These are phyloP conservation scores for Caenorhabditis afra DNA, from an alignment of 2,888 invertebrate species.

Conservation along the genomic window DNA sequence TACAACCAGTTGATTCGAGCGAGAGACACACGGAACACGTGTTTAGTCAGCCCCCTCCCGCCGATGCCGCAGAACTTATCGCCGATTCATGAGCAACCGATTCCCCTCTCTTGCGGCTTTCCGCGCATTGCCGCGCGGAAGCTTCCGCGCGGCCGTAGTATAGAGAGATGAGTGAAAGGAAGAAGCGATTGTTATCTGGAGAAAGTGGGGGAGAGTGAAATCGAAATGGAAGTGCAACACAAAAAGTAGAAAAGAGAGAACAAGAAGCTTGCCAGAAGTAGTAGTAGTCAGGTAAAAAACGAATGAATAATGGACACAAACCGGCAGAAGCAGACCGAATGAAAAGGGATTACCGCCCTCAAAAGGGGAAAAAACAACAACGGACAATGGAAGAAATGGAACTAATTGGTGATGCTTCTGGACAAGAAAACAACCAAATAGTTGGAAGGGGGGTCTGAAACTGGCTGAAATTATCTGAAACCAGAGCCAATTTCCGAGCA, in stretches of 20 bases:
- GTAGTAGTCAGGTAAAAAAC: background rate
- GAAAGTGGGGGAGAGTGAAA: background rate
- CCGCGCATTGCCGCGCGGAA: conserved; percentile 30
- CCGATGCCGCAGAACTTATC: conserved; percentile 10
- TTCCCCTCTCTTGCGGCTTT: background rate
- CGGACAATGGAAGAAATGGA: no score
- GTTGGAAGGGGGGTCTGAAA: no score
- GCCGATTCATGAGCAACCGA: conserved; percentile 37
- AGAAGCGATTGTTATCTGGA: conserved; percentile 38
- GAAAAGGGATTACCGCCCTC: no score
- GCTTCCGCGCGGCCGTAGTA: background rate
- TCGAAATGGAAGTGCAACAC: conserved; percentile 28
- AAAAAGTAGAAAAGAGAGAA: conserved; percentile 16
- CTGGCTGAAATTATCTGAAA: background rate
- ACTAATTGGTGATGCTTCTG: no score
- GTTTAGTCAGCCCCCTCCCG: conserved; percentile 29
- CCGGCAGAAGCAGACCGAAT: no score
- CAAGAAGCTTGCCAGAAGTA: conserved; percentile 3
- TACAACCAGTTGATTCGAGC: conserved; percentile 24
- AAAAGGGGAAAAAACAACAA: no score
- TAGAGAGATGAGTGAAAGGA: background rate
- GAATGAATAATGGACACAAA: no score
- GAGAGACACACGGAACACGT: conserved; percentile 23
- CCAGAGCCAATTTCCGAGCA: conserved; percentile 1
- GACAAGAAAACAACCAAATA: no score